Percentiles rank a stretch among this genome's conserved stretches.
These are phyloP conservation scores for Drosophila seclusa DNA, from an alignment of 2,888 invertebrate genomes.

Conservation along the genomic window DNA sequence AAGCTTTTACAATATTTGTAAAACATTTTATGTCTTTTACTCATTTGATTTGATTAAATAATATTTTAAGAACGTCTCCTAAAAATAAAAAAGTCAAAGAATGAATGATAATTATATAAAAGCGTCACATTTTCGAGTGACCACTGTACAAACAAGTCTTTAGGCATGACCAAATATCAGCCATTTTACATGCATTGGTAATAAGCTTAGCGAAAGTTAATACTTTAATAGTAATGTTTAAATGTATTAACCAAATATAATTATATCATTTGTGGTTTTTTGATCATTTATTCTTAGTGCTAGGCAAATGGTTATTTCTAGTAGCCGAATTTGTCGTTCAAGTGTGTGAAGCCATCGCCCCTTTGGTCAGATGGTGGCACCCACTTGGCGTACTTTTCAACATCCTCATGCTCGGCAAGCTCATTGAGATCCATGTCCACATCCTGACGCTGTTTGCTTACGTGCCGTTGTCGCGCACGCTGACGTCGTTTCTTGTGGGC, in stretches of 20 bases:
- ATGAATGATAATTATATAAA: not conserved
- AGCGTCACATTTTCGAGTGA: not conserved
- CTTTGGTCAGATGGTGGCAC: constrained; percentile 90
- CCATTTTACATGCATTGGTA: constrained; percentile 2
- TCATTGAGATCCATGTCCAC: constrained; percentile 84
- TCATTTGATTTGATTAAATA: not conserved
- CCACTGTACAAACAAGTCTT: constrained; percentile 6
- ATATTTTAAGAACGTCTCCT: not conserved
- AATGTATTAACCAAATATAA: constrained; percentile 6
- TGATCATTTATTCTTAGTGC: constrained; percentile 7
- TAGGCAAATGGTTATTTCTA: constrained; percentile 84
- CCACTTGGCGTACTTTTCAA: constrained; percentile 91
- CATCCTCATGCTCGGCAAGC: constrained; percentile 85
- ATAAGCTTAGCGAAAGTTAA: constrained; percentile 1
- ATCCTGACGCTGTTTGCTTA: constrained; percentile 81
- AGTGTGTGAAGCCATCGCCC: constrained; percentile 91
- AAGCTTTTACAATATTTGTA: not conserved
- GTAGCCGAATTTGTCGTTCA: constrained; percentile 92
- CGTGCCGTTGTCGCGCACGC: constrained; percentile 80
- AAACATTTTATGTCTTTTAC: not conserved
- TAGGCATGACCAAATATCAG: constrained; percentile 2
- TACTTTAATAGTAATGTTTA: not conserved
- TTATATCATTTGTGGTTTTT: constrained; percentile 2
- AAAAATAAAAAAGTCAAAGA: not conserved
- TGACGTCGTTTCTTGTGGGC: constrained; percentile 73